Evolutionary conservation across 2,797 vertebrate species (phyloP).

Genomic region (Peromyscus melanophrys): DNA sequence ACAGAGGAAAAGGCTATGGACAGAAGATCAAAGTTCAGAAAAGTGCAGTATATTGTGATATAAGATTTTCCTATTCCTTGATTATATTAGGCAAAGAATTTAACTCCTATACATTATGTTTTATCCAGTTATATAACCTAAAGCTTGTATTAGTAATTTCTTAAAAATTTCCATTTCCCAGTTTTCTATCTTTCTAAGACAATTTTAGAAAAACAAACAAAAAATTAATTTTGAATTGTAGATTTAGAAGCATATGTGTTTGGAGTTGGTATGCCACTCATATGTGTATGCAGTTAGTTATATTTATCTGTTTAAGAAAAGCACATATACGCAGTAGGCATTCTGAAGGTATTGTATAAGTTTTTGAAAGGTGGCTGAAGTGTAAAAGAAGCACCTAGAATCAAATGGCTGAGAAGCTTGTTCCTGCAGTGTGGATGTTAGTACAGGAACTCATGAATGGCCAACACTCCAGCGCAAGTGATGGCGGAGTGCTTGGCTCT

Average conservation of each 20-base stretch:
- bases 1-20: fast-evolving
- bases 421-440: neutral
- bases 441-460: neutral
- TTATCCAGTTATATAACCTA: constrained; percentile 1
- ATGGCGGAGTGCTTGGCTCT: neutral
- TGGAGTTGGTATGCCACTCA: neutral
- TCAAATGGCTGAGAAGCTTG: neutral
- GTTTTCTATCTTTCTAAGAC: neutral
- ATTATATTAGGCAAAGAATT: neutral
- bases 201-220: neutral
- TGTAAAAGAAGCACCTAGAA: constrained; percentile 41
- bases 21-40: neutral
- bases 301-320: constrained; percentile 50
- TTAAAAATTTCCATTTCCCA: neutral
- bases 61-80: neutral
- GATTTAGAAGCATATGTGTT: neutral
- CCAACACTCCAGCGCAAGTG: neutral
- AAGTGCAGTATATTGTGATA: neutral
- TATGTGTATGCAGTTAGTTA: neutral
- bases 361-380: constrained; percentile 25
- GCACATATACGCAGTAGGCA: neutral
- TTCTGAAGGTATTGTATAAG: constrained; percentile 23
- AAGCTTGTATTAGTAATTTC: neutral
- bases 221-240: neutral
- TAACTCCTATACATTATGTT: neutral